Evolutionary conservation across 53 echinoderm and acorn worm genomes (phyloP), one percentile per base, ranked within the genome.

Genomic region (Astropecten irregularis): DNA sequence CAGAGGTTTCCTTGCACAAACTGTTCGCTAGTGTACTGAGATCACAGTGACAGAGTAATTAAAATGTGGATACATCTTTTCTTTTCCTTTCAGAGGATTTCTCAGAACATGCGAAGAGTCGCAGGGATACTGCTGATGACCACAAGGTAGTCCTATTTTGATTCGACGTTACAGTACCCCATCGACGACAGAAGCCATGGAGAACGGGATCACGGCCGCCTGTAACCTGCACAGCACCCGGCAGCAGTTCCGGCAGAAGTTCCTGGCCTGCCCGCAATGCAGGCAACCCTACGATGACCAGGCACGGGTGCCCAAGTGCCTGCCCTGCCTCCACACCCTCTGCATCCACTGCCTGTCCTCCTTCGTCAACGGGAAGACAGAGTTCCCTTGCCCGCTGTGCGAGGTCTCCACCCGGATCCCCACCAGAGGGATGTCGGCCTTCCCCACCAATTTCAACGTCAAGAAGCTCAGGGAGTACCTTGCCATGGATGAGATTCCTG

Each of bases 251-350:
- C 58, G 66, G n/a, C 66, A 79, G 38, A 84, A 66, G 57, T 88
- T 70, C 63, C 85, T 91, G 49, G 77, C 88, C 38, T 91, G 91
- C 37, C 68, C 70, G 29, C 79, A 71, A 23, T 91, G 91, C 60
- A 77, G 71, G 32, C 64, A 82, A 48, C 71, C 38, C 33, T 91
- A 84, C 49, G 66, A 81, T 63, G 87, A 87, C 27, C 77, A 87
- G 11, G 35, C 79, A 55, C 55, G 87, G 67, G 77, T 87, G 6
- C 87, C 91, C 30, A 91, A 87, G 57, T 83, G 74, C 54, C 91
- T 91, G 18, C 88, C 91, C 15, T 91, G 91, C 50, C 84, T 91
- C 16, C 91, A 91, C 26, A 87, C 91, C 25, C 30, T 91, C 65
- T 91, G 91, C 55, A 71, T 71, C 37, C 77, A 77, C 28, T 91